Percentiles rank a stretch among this genome's conserved stretches.
Evolutionary conservation across 1,140 invertebrate genomes (phyloP).

Genomic region (Rhyacophila brunnea): DNA sequence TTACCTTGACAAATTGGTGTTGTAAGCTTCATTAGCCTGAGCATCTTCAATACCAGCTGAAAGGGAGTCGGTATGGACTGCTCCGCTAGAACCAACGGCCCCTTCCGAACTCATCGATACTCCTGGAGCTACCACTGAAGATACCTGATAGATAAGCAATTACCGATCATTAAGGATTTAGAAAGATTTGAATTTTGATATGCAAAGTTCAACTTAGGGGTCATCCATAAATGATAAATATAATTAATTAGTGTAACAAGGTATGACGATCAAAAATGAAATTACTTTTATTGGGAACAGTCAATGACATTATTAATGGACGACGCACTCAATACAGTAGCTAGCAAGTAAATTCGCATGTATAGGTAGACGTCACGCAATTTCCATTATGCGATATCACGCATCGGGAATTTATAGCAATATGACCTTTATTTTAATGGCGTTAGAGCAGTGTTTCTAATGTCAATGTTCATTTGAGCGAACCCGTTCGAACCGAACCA

Average conservation of each 20-base stretch:
- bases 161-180: background rate
- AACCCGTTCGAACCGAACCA: no score
- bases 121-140: background rate
- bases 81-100: slow-evolving; percentile 35
- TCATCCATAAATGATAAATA: background rate
- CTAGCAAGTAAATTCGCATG: no score
- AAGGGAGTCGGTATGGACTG: slow-evolving; percentile 33
- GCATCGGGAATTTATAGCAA: no score
- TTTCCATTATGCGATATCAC: no score
- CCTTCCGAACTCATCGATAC: slow-evolving; percentile 37
- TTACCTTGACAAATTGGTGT: slow-evolving; percentile 45
- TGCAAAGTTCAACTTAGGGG: background rate
- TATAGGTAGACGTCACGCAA: no score
- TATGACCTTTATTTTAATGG: no score
- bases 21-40: slow-evolving; percentile 37
- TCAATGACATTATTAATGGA: no score
- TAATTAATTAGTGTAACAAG: background rate
- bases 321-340: no score
- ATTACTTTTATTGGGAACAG: no score
- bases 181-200: background rate
- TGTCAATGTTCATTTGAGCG: no score
- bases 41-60: slow-evolving; percentile 13
- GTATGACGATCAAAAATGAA: no score
- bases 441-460: no score
- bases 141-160: background rate